These are phyloP conservation scores for Epinotia nisella DNA, from an alignment of 2,888 invertebrate genomes.

Conservation along the genomic window DNA sequence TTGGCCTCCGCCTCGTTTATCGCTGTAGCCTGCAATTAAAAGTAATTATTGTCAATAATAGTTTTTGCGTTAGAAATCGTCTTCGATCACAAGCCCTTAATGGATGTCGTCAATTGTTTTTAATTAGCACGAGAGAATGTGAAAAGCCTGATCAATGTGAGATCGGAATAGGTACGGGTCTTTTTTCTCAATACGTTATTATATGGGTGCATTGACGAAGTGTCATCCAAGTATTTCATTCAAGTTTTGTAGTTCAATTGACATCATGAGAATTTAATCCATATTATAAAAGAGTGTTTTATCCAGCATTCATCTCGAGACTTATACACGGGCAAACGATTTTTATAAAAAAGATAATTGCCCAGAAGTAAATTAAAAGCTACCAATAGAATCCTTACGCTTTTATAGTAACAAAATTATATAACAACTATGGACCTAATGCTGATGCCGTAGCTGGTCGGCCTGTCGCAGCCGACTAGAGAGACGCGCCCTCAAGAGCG, in stretches of 20 bases:
- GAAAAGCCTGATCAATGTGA: constrained; percentile 9
- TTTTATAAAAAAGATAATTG: too few relatives aligned
- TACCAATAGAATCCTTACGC: too few relatives aligned
- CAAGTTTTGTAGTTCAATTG: constrained; percentile 1
- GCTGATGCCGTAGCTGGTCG: too few relatives aligned
- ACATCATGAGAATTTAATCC: not conserved
- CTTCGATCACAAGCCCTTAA: constrained; percentile 58
- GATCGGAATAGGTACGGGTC: constrained; percentile 5
- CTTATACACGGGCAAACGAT: not conserved
- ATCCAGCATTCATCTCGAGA: not conserved
- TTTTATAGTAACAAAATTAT: too few relatives aligned
- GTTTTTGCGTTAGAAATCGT: constrained; percentile 69
- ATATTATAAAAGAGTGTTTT: not conserved
- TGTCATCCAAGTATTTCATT: constrained; percentile 21
- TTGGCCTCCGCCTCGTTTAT: constrained; percentile 49
- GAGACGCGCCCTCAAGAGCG: too few relatives aligned
- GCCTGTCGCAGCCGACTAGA: too few relatives aligned
- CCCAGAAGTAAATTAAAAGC: too few relatives aligned
- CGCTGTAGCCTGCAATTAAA: constrained; percentile 63
- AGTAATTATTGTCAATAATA: constrained; percentile 67
- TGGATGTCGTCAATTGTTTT: constrained; percentile 44
- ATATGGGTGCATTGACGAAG: constrained; percentile 1
- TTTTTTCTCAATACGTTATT: not conserved
- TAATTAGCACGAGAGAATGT: constrained; percentile 35
- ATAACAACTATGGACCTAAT: too few relatives aligned